These are phyloP conservation scores for Plectropomus leopardus DNA, from an alignment of 2,113 vertebrate genomes.

Conservation along the genomic window DNA sequence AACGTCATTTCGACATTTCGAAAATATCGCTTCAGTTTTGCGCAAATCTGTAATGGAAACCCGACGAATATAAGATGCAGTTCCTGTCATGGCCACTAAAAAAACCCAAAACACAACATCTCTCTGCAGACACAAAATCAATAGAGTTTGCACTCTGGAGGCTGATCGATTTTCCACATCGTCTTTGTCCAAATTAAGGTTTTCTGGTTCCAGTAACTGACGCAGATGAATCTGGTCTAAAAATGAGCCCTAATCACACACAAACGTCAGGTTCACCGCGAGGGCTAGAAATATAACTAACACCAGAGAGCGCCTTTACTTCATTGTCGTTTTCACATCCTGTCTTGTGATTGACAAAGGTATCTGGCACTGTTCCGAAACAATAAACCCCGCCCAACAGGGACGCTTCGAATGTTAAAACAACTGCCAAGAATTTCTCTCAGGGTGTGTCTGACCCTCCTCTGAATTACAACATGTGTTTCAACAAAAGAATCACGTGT, in stretches of 20 bases:
- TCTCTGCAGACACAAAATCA: not conserved
- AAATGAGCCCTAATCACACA: not conserved
- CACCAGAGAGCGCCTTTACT: not conserved
- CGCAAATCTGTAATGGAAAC: too few relatives aligned
- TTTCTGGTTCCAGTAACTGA: not conserved
- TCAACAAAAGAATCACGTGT: conserved; percentile 23
- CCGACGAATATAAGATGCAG: too few relatives aligned
- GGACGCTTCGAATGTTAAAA: conserved; percentile 40
- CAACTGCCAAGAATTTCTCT: conserved; percentile 53
- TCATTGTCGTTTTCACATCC: conserved; percentile 6
- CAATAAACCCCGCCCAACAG: conserved; percentile 44
- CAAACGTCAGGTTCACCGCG: not conserved
- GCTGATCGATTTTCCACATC: not conserved
- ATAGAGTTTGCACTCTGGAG: not conserved
- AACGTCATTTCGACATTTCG: too few relatives aligned
- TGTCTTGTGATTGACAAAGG: conserved; percentile 15
- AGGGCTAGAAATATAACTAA: not conserved
- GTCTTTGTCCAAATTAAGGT: not conserved
- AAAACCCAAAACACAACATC: not conserved
- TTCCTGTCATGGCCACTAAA: not conserved
- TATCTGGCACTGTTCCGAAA: conserved; percentile 31
- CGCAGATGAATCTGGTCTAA: not conserved
- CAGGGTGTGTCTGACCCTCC: conserved; percentile 58
- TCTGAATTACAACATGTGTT: conserved; percentile 47
- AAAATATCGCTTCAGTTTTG: too few relatives aligned